phyloP scores from a whole-genome alignment of 2,113 vertebrate species.

The Corythornis cristatus region DNA sequence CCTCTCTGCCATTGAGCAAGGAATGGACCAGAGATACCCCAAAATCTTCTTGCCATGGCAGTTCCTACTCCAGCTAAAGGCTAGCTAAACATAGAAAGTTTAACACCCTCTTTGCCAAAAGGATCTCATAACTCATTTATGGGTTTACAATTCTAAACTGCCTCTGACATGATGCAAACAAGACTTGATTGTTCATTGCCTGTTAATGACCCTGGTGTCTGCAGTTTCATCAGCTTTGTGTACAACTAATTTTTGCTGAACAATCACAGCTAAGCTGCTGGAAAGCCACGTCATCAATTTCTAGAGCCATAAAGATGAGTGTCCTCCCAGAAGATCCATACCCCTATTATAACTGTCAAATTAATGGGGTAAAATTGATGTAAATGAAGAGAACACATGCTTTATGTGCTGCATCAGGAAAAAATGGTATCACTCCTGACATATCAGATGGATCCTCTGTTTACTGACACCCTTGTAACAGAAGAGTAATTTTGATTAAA shows the following conservation, averaged over 20 bases:
- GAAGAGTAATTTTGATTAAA: not conserved
- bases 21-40: not conserved
- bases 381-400: not conserved
- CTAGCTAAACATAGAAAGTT: not conserved
- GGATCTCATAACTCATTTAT: not conserved
- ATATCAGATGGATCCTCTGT: not conserved
- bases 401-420: not conserved
- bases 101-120: not conserved
- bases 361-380: not conserved
- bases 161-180: not conserved
- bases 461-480: conserved; percentile 4
- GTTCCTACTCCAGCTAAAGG: not conserved
- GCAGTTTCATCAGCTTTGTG: not conserved
- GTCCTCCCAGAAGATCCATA: not conserved
- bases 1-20: not conserved
- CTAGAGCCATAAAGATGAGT: not conserved
- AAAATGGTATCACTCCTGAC: not conserved
- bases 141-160: not conserved
- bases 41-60: not conserved
- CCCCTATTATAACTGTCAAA: not conserved
- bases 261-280: not conserved
- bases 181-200: not conserved
- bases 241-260: conserved; percentile 8
- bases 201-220: not conserved
- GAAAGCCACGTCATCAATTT: conserved; percentile 2